Evolutionary conservation across 2,888 invertebrate species (phyloP).

Genomic region (Cinara cedri): DNA sequence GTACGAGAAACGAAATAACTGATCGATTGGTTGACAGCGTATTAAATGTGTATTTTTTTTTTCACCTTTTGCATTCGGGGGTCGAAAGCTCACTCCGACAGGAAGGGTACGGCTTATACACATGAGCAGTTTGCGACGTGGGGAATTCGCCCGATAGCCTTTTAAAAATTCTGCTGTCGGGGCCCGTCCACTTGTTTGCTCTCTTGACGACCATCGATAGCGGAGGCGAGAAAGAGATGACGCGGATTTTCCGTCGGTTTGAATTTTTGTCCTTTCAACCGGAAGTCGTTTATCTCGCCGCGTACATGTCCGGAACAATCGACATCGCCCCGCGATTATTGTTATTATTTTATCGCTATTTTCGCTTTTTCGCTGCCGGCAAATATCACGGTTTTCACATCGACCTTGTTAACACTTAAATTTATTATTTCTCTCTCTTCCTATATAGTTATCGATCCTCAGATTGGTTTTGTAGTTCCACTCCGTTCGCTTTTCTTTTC

Average conservation of each 20-base stretch:
- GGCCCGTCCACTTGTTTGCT: slow-evolving; percentile 48
- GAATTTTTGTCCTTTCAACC: slow-evolving; percentile 44
- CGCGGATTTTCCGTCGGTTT: slow-evolving; percentile 22
- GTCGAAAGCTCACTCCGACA: background rate
- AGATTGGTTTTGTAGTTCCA: too few species aligned
- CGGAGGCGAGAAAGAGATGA: background rate
- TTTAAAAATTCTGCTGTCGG: slow-evolving; percentile 47
- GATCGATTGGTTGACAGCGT: slow-evolving; percentile 55
- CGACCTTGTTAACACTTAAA: slow-evolving; percentile 23
- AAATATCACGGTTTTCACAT: background rate
- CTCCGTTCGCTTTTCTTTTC: too few species aligned
- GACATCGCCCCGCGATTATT: background rate
- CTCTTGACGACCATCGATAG: slow-evolving; percentile 29
- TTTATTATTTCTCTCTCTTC: too few species aligned
- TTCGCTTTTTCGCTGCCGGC: background rate
- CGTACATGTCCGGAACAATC: slow-evolving; percentile 39
- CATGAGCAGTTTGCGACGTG: slow-evolving; percentile 19
- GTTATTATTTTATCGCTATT: slow-evolving; percentile 11
- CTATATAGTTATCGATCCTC: too few species aligned
- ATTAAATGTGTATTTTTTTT: slow-evolving; percentile 51
- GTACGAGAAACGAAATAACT: slow-evolving; percentile 8
- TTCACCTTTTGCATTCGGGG: background rate
- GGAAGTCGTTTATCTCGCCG: slow-evolving; percentile 51
- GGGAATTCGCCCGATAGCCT: slow-evolving; percentile 40
- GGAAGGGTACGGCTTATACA: slow-evolving; percentile 39